Evolutionary conservation across 2,797 vertebrate species (phyloP).

Genomic region (Trematomus bernacchii): DNA sequence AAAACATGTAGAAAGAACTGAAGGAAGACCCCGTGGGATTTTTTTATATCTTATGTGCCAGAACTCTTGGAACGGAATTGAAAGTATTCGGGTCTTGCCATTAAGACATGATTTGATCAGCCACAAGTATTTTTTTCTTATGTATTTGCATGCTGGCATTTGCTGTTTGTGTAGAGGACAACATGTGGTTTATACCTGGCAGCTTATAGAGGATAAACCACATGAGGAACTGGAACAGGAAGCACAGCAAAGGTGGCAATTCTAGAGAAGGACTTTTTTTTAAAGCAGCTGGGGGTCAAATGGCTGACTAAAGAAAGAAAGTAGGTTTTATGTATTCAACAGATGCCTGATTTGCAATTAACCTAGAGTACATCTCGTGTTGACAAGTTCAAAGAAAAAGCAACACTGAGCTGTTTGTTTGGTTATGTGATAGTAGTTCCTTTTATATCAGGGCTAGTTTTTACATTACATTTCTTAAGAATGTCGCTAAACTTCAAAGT

Average conservation of each 20-base stretch:
- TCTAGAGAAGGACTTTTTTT: neutral
- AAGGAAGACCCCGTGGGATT: too few species aligned
- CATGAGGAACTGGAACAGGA: conserved; percentile 22
- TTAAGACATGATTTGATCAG: neutral
- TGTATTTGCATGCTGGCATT: neutral
- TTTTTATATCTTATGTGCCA: neutral
- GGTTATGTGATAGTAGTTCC: neutral
- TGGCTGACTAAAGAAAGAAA: neutral
- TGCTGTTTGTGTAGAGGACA: neutral
- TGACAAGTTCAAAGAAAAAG: neutral
- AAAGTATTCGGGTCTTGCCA: neutral
- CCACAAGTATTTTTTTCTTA: neutral
- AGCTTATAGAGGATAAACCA: conserved; percentile 17
- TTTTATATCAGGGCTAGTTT: neutral
- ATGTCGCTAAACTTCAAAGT: neutral
- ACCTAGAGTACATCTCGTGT: neutral
- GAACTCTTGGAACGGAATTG: neutral
- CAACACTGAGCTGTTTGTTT: neutral
- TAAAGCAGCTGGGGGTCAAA: neutral
- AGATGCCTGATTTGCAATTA: neutral
- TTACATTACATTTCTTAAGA: neutral
- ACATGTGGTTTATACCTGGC: neutral
- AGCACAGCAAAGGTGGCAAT: conserved; percentile 5
- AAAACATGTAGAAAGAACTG: neutral
- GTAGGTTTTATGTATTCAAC: neutral